Evolutionary conservation across 2,888 invertebrate genomes (phyloP).

Genomic region (Zygothrica quintamaculata): DNA sequence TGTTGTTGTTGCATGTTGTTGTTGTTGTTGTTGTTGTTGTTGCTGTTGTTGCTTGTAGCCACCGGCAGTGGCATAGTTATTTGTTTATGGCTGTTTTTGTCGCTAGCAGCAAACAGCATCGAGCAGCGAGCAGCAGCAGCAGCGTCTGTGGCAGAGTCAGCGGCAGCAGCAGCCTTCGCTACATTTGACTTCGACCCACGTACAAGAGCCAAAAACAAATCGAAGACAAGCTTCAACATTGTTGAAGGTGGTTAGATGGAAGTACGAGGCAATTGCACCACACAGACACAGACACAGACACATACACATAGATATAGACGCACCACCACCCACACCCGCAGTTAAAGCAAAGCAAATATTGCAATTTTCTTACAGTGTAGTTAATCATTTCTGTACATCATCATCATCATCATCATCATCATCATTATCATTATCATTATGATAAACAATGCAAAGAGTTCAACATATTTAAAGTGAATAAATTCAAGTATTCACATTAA

Average conservation of each 20-base stretch:
- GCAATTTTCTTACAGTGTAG: conserved; percentile 10
- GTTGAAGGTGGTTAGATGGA: conserved; percentile 29
- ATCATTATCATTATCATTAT: no score
- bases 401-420: no score
- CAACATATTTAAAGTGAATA: no score
- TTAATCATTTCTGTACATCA: background rate
- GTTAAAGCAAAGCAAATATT: conserved; percentile 14
- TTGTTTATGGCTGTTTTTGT: conserved; percentile 62
- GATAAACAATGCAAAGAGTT: no score
- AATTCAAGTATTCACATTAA: no score
- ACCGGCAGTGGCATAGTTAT: conserved; percentile 64
- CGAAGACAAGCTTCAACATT: conserved; percentile 74
- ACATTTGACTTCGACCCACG: conserved; percentile 66
- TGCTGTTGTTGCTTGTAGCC: conserved; percentile 42
- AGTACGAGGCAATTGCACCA: background rate
- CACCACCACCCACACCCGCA: conserved; percentile 49
- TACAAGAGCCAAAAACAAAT: conserved; percentile 70
- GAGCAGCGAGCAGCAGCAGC: conserved; percentile 23
- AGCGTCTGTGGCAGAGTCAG: no score
- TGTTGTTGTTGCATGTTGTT: conserved; percentile 10
- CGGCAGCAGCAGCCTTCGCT: conserved; percentile 46
- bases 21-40: conserved; percentile 7
- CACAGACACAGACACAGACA: no score
- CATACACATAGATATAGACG: conserved; percentile 1
- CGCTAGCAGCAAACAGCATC: no score